phyloP scores from a whole-genome alignment of 2,888 invertebrate genomes.

The Cataglyphis livida region DNA sequence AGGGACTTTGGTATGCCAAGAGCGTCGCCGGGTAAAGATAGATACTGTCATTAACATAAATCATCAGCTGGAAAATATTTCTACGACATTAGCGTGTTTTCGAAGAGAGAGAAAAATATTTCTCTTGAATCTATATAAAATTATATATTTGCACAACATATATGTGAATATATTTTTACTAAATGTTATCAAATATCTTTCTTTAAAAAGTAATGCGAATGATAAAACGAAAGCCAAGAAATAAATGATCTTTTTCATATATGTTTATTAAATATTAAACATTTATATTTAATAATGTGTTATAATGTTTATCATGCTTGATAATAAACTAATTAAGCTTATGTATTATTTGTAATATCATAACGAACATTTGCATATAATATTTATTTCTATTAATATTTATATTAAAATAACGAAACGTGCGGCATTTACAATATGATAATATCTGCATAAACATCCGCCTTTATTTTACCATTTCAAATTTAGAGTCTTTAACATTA shows the following conservation, averaged over 20 bases:
- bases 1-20: conserved; percentile 40
- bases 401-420: background rate
- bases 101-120: conserved; percentile 17
- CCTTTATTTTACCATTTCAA: conserved; percentile 24
- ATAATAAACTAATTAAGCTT: background rate
- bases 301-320: background rate
- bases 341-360: background rate
- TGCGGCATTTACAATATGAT: background rate
- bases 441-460: background rate
- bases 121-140: background rate
- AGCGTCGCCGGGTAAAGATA: conserved; percentile 46
- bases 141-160: background rate
- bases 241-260: background rate
- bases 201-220: background rate
- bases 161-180: background rate
- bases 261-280: background rate
- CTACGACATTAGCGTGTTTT: background rate
- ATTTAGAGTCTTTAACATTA: background rate
- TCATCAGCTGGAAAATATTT: conserved; percentile 42
- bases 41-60: conserved; percentile 33
- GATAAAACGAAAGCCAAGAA: background rate
- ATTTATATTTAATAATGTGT: background rate
- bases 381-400: conserved; percentile 4
- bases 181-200: conserved; percentile 10
- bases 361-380: background rate